These are phyloP conservation scores for Aegypius monachus DNA, from an alignment of 2,113 vertebrate species.

Conservation along the genomic window DNA sequence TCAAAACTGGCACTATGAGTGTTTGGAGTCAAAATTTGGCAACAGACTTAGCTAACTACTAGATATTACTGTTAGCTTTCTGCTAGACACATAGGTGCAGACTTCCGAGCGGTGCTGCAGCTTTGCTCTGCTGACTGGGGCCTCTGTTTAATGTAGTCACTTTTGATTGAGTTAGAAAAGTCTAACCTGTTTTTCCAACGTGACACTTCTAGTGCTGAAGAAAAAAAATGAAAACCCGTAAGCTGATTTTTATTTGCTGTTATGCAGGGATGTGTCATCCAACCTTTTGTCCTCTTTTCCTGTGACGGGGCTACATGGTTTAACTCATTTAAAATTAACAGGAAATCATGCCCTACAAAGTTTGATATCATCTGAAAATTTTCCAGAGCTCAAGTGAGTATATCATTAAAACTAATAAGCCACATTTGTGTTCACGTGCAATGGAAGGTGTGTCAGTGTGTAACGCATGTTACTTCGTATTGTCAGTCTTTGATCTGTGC, in stretches of 20 bases:
- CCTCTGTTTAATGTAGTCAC: slow-evolving; percentile 5
- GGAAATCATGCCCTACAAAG: slow-evolving; percentile 88
- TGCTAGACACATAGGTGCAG: background rate
- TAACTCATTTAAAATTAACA: slow-evolving; percentile 93
- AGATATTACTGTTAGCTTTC: background rate
- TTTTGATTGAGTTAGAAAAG: slow-evolving; percentile 12
- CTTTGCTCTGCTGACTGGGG: background rate
- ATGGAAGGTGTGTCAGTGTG: slow-evolving; percentile 64
- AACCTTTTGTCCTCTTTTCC: slow-evolving; percentile 90
- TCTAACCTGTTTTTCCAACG: slow-evolving; percentile 5
- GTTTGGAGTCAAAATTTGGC: background rate
- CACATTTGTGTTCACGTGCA: slow-evolving; percentile 74
- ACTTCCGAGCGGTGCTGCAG: background rate
- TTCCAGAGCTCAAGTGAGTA: slow-evolving; percentile 91
- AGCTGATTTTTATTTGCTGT: slow-evolving; percentile 71
- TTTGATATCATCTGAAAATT: slow-evolving; percentile 84
- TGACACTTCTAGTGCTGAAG: slow-evolving; percentile 28
- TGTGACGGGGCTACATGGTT: slow-evolving; percentile 84
- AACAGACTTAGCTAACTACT: background rate
- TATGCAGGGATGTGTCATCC: slow-evolving; percentile 89
- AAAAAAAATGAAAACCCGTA: slow-evolving; percentile 15
- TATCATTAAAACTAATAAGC: slow-evolving; percentile 76
- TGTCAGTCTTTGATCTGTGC: slow-evolving; percentile 60
- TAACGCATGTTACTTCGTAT: slow-evolving; percentile 39
- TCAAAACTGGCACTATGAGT: background rate